Evolutionary conservation across 1,140 invertebrate genomes (phyloP).

Genomic region (Listronotus oregonensis): DNA sequence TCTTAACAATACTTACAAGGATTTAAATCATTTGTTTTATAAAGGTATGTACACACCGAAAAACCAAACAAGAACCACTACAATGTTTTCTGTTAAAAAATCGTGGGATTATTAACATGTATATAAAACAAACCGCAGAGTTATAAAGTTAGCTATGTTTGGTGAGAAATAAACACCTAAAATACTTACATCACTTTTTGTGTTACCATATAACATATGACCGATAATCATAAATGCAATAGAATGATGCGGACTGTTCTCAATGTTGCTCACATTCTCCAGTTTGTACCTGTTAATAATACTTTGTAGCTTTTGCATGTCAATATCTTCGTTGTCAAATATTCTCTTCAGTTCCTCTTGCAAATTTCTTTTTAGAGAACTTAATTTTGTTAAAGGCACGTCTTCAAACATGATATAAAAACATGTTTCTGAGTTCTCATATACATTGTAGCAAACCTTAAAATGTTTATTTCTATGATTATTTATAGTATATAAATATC

Average conservation of each 20-base stretch:
- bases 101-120: too few species aligned
- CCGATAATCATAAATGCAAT: constrained; percentile 78
- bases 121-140: too few species aligned
- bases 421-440: constrained; percentile 73
- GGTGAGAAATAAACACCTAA: too few species aligned
- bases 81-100: too few species aligned
- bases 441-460: constrained; percentile 69
- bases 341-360: constrained; percentile 63
- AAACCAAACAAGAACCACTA: too few species aligned
- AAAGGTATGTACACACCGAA: too few species aligned
- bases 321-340: constrained; percentile 62
- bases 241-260: constrained; percentile 76
- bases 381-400: constrained; percentile 73
- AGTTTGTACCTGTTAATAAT: constrained; percentile 75
- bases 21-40: too few species aligned
- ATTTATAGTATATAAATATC: too few species aligned
- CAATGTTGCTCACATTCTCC: constrained; percentile 72
- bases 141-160: too few species aligned
- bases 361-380: constrained; percentile 66
- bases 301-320: constrained; percentile 75
- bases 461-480: constrained; percentile 30
- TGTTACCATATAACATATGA: constrained; percentile 81
- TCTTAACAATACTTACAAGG: too few species aligned
- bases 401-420: constrained; percentile 77
- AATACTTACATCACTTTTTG: constrained; percentile 72